Conservation (phyloP, 1,140 invertebrate species). For the Drosophila simulans region DNA sequence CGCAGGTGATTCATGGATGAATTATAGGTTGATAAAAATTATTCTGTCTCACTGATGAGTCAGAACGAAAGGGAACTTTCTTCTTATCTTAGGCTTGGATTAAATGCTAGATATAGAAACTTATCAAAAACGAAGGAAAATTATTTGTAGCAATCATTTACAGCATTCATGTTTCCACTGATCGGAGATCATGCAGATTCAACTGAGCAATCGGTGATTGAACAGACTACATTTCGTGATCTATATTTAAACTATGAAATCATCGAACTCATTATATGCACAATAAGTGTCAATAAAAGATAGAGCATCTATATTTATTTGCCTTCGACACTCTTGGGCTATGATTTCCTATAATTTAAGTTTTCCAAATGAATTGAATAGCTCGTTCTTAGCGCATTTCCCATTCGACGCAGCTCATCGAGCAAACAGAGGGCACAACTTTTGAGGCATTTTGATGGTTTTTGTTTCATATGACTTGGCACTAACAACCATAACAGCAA, state of each 20-base stretch:
- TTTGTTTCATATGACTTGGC: slow-evolving; percentile 54
- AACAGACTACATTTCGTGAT: not conserved
- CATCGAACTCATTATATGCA: not conserved
- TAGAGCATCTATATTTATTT: not conserved
- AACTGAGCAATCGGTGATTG: not conserved
- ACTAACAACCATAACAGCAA: slow-evolving; percentile 45
- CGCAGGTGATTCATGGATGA: slow-evolving; percentile 4
- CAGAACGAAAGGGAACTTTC: not conserved
- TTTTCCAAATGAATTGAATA: not conserved
- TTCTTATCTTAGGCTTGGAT: not conserved
- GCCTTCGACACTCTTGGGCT: not conserved
- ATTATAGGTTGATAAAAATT: not conserved
- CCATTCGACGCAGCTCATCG: slow-evolving; percentile 25
- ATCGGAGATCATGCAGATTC: not conserved
- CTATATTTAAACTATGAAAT: not conserved
- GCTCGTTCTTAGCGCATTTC: slow-evolving; percentile 2
- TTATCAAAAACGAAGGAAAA: not conserved
- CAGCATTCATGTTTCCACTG: not conserved
- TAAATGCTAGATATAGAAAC: not conserved
- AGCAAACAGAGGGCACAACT: slow-evolving; percentile 26
- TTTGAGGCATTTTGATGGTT: slow-evolving; percentile 41
- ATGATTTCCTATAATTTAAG: not conserved
- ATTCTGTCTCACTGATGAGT: slow-evolving; percentile 3
- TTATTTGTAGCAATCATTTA: not conserved
- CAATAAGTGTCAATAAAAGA: not conserved